Base-by-base conservation (phyloP, 2,888 invertebrate genomes). In the Sericinus montela region DNA sequence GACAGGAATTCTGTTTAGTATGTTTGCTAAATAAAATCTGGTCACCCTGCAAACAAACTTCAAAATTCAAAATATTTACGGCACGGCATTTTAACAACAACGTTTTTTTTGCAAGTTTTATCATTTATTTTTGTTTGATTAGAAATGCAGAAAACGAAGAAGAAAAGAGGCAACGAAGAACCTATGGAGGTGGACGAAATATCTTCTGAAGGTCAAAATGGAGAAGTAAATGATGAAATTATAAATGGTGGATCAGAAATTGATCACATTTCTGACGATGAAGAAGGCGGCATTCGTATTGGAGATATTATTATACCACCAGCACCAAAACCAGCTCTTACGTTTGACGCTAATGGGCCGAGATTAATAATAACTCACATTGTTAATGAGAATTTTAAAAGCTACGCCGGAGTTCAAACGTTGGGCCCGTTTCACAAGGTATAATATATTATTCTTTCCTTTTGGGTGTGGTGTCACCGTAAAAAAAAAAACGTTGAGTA, bases 351-450 rank as follows among this genome's bases (percentile, higher is more conserved):
- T 8, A 92, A 90, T 35, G 97, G 95, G 0, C 95, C 97, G 0
- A 91, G 98, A 13, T 84, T 99, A 36, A 94, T 99, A 51, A 98
- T 99, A 45, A 93, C 94, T 1, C 92, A 95, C 62, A 98, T 99
- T 60, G 93, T 93, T 0, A 98, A 97, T 75, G 91, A 93, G 43
- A 97, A 98, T 77, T 99, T 99, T 75, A 99, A 23, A 81, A 99
- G 98, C 69, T 99, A 99, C 68, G 97, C 96, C 25, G 95, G 96
- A 0, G 90, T 91, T 32, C 93, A 95, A 65, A 78, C 86, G 1
- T 89, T 99, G 44, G 99, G 99, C 0, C 98, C 98, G 0, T 99
- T 99, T 80, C 97, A 99, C 76, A 97, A 98, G 91, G 97, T 97
- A 19, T 19, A n/a, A n/a, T n/a, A n/a, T n/a, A n/a, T n/a, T n/a